Evolutionary conservation across 2,888 invertebrate genomes (phyloP).

Genomic region (Polietes domitor): DNA sequence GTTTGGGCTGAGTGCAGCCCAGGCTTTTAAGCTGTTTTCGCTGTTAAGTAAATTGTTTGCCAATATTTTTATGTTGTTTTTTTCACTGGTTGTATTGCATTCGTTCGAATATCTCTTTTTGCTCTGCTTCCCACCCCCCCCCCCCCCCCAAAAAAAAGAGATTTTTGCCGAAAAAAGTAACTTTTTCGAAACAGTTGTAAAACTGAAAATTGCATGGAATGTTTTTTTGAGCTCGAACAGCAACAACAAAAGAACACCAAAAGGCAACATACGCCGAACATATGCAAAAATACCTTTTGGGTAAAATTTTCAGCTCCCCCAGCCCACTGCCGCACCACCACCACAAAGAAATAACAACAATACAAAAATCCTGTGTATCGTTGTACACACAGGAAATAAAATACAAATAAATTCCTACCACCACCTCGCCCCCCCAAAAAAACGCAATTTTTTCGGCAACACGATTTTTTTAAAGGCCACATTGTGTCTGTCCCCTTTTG

Average conservation of each 20-base stretch:
- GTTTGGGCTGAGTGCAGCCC: conserved; percentile 11
- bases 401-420: conserved; percentile 54
- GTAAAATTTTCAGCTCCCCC: conserved; percentile 44
- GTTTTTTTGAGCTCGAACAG: conserved; percentile 39
- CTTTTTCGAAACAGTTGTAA: conserved; percentile 65
- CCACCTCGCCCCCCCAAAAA: too few species aligned
- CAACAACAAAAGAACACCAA: conserved; percentile 19
- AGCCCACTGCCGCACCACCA: too few species aligned
- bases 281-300: conserved; percentile 68
- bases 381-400: conserved; percentile 62
- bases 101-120: background rate
- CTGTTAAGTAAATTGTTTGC: conserved; percentile 63
- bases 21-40: conserved; percentile 14
- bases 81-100: background rate
- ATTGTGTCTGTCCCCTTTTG: conserved; percentile 4
- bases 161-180: conserved; percentile 48
- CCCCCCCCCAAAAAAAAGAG: too few species aligned
- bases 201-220: conserved; percentile 65
- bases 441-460: conserved; percentile 50
- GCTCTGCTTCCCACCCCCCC: background rate
- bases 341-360: conserved; percentile 1
- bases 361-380: conserved; percentile 16
- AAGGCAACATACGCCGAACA: conserved; percentile 58
- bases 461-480: conserved; percentile 58
- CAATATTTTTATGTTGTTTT: conserved; percentile 56